phyloP scores from a whole-genome alignment of 2,113 vertebrate genomes.

The Odobenus rosmarus region DNA sequence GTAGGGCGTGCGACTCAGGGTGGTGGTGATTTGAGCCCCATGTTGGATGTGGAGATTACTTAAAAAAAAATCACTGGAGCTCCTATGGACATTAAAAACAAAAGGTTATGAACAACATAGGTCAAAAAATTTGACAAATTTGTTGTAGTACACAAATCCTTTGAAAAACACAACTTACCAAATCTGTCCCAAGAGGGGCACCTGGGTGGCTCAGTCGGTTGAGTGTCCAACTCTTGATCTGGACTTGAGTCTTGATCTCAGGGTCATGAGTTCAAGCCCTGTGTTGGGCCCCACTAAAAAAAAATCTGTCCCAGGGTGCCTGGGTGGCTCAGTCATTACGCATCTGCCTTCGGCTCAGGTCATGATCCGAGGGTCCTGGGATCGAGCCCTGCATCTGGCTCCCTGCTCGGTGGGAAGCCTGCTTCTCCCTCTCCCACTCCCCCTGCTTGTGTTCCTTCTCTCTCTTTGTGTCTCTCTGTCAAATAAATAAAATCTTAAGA shows the following conservation, averaged over 20 bases:
- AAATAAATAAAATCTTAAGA: too few relatives aligned
- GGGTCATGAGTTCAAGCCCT: not conserved
- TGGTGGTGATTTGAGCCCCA: not conserved
- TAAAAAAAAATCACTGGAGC: not conserved
- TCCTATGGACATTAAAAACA: not conserved
- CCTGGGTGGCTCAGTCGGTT: not conserved
- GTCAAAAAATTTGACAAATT: not conserved
- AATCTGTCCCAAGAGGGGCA: not conserved
- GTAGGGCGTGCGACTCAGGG: not conserved
- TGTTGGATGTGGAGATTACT: not conserved
- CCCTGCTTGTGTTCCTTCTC: too few relatives aligned
- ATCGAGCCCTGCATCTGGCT: too few relatives aligned
- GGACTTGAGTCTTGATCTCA: not conserved
- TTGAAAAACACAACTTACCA: not conserved
- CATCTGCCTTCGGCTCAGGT: too few relatives aligned
- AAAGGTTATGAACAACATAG: not conserved
- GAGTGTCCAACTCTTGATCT: not conserved
- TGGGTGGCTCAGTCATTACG: too few relatives aligned
- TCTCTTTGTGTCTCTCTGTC: too few relatives aligned
- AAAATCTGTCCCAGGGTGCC: not conserved
- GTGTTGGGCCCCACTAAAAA: not conserved
- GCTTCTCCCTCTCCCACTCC: too few relatives aligned
- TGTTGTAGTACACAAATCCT: not conserved
- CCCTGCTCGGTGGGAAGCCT: too few relatives aligned
- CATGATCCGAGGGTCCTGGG: too few relatives aligned